Conservation (phyloP, 1,140 invertebrate genomes). For the Aphelenchoides besseyi region DNA sequence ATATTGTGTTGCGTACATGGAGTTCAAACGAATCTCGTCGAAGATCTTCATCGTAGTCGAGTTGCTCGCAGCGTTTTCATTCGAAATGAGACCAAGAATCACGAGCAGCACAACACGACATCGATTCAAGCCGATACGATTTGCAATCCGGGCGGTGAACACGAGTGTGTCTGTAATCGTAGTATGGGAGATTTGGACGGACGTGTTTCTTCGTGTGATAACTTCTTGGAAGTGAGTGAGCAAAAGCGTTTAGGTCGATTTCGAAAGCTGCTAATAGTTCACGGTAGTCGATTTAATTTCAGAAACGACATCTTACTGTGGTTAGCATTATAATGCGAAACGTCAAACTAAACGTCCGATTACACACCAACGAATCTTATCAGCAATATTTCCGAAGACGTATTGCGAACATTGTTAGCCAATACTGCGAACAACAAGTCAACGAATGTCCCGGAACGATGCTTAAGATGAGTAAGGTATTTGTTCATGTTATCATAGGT, state of each 20-base stretch:
- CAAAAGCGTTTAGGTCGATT: neutral
- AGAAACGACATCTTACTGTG: constrained; percentile 46
- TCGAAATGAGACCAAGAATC: neutral
- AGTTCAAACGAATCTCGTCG: neutral
- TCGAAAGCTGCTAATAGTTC: neutral
- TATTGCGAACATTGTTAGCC: constrained; percentile 52
- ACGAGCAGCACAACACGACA: neutral
- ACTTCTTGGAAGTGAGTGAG: constrained; percentile 43
- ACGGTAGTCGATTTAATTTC: constrained; percentile 16
- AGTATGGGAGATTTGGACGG: constrained; percentile 41
- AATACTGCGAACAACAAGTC: constrained; percentile 55
- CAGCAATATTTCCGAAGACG: constrained; percentile 61
- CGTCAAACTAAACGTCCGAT: constrained; percentile 49
- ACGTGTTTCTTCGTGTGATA: constrained; percentile 31
- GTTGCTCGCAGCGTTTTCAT: neutral
- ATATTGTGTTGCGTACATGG: neutral
- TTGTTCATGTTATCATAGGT: constrained; percentile 12
- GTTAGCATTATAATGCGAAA: constrained; percentile 52
- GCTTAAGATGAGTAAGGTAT: constrained; percentile 20
- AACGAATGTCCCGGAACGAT: constrained; percentile 54
- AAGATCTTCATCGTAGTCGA: constrained; percentile 2
- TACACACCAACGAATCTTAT: constrained; percentile 58
- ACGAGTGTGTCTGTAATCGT: constrained; percentile 50
- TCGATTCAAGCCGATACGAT: constrained; percentile 20
- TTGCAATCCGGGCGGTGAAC: constrained; percentile 43